A percentile compares a stretch with the other conserved stretches of the same genome.
Evolutionary conservation across 2,888 invertebrate species (phyloP).

Genomic region (Amiota mariae): DNA sequence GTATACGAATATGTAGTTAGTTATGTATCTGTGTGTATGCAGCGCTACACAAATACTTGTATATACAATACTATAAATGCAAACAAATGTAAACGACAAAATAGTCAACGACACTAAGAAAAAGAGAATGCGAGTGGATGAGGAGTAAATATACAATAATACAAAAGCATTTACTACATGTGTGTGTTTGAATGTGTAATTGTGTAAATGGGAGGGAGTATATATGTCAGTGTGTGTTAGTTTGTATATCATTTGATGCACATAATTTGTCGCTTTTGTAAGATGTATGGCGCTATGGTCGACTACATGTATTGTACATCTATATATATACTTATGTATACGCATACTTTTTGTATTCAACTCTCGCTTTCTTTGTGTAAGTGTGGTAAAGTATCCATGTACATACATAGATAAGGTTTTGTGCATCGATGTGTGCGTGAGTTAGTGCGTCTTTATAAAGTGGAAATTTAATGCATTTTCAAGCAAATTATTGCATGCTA

Average conservation of each 20-base stretch:
- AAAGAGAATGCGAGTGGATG: background rate
- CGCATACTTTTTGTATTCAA: no score
- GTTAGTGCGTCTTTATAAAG: slow-evolving; percentile 14
- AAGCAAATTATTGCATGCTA: slow-evolving; percentile 64
- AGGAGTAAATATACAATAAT: background rate
- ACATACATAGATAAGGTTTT: slow-evolving; percentile 5
- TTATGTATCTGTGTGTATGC: background rate
- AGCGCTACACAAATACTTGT: slow-evolving; percentile 11
- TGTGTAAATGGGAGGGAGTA: slow-evolving; percentile 7
- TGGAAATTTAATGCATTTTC: slow-evolving; percentile 64
- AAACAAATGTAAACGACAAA: background rate
- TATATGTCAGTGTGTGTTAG: slow-evolving; percentile 32
- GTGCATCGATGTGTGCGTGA: slow-evolving; percentile 4
- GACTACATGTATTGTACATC: slow-evolving; percentile 24
- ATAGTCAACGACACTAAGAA: background rate
- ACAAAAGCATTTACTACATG: slow-evolving; percentile 12
- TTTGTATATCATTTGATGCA: slow-evolving; percentile 35
- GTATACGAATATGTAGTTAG: slow-evolving; percentile 12
- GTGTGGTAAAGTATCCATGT: background rate
- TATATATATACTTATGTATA: slow-evolving; percentile 7
- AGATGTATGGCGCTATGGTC: slow-evolving; percentile 49
- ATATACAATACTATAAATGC: no score
- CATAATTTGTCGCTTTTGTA: slow-evolving; percentile 30
- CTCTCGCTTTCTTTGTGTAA: no score
- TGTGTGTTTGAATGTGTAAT: background rate